Conservation (phyloP, 2,888 invertebrate species). For the Cerastis rubricosa region DNA sequence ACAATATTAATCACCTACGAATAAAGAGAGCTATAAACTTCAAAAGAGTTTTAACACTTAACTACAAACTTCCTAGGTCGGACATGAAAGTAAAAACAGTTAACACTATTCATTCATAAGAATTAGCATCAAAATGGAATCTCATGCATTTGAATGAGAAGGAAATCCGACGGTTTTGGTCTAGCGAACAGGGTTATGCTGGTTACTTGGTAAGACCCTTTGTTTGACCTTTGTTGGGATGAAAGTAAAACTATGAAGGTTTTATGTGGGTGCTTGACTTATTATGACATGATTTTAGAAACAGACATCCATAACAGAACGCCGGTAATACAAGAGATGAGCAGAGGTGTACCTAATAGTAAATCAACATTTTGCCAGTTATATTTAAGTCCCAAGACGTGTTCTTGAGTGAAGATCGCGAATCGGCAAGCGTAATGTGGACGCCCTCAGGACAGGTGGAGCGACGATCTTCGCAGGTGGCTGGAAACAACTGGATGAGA, state of each 20-base stretch:
- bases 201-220: constrained; percentile 7
- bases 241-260: constrained; percentile 49
- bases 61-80: constrained; percentile 27
- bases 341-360: too few relatives aligned
- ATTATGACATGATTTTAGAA: not conserved
- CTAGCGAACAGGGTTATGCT: constrained; percentile 16
- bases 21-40: constrained; percentile 4
- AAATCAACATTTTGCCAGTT: too few relatives aligned
- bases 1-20: constrained; percentile 14
- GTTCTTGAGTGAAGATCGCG: too few relatives aligned
- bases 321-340: too few relatives aligned
- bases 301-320: too few relatives aligned
- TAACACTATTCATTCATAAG: constrained; percentile 14
- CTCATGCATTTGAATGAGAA: constrained; percentile 76
- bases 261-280: not conserved
- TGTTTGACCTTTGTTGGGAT: constrained; percentile 30
- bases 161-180: constrained; percentile 68
- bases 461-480: too few relatives aligned
- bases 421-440: too few relatives aligned
- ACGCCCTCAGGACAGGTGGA: too few relatives aligned
- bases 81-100: constrained; percentile 61
- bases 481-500: too few relatives aligned
- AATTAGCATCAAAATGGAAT: constrained; percentile 52
- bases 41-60: constrained; percentile 9
- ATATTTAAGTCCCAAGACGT: too few relatives aligned